phyloP scores from a whole-genome alignment of 2,888 invertebrate genomes.

The Drosophila lutescens region DNA sequence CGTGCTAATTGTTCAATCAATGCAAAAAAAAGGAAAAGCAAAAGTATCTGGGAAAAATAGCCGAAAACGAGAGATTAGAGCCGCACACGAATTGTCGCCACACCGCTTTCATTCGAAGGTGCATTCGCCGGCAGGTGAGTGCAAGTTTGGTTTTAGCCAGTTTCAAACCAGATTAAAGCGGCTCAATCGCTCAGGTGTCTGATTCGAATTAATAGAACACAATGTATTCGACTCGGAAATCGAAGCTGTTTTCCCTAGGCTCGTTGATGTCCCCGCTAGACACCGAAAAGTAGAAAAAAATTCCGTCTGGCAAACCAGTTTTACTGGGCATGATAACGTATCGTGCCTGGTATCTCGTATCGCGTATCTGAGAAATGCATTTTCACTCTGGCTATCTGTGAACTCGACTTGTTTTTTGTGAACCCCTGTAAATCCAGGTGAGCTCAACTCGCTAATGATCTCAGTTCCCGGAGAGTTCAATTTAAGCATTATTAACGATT shows the following conservation, averaged over 20 bases:
- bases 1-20: constrained; percentile 76
- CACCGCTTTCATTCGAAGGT: constrained; percentile 41
- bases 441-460: constrained; percentile 47
- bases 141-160: constrained; percentile 51
- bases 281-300: constrained; percentile 1
- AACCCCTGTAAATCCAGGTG: constrained; percentile 1
- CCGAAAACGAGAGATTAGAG: constrained; percentile 58
- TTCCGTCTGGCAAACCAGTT: constrained; percentile 30
- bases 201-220: constrained; percentile 13
- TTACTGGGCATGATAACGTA: constrained; percentile 23
- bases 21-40: constrained; percentile 61
- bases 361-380: constrained; percentile 25
- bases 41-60: constrained; percentile 57
- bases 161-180: constrained; percentile 42
- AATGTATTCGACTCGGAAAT: constrained; percentile 21
- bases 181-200: constrained; percentile 10
- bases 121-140: constrained; percentile 60
- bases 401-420: constrained; percentile 18
- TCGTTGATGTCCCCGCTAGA: constrained; percentile 8
- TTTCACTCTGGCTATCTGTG: constrained; percentile 12
- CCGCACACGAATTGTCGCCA: constrained; percentile 59
- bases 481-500: constrained; percentile 45
- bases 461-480: constrained; percentile 24
- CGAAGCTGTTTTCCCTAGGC: constrained; percentile 12
- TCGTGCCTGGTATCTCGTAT: constrained; percentile 6